A percentile compares a stretch with the other conserved stretches of the same genome.
Evolutionary conservation across 2,888 invertebrate genomes (phyloP).

Genomic region (Gastracanthus pulcherrimus): DNA sequence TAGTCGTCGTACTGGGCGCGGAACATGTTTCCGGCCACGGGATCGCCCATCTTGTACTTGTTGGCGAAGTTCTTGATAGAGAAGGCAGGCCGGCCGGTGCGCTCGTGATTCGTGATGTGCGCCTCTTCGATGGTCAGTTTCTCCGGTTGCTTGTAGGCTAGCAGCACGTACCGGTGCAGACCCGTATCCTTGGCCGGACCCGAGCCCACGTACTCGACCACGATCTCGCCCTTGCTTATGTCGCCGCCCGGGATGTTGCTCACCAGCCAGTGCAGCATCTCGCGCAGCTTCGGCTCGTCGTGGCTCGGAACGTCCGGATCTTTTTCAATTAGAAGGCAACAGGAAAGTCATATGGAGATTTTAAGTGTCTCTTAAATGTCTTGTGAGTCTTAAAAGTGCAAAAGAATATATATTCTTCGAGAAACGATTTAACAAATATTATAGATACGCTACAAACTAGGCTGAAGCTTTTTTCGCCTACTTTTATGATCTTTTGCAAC

Average conservation of each 20-base stretch:
- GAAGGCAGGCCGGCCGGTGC: slow-evolving; percentile 80
- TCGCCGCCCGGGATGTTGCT: slow-evolving; percentile 75
- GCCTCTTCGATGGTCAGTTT: slow-evolving; percentile 73
- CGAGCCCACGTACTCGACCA: slow-evolving; percentile 74
- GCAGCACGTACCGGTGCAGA: slow-evolving; percentile 73
- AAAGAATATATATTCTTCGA: too few species aligned
- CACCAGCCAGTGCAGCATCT: slow-evolving; percentile 75
- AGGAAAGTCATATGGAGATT: background rate
- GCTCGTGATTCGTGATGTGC: slow-evolving; percentile 69
- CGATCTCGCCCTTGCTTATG: slow-evolving; percentile 71
- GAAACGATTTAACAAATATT: too few species aligned
- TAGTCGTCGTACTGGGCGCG: slow-evolving; percentile 82
- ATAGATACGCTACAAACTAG: too few species aligned
- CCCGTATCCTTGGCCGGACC: slow-evolving; percentile 71
- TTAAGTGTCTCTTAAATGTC: too few species aligned
- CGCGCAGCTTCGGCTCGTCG: slow-evolving; percentile 69
- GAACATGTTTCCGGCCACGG: slow-evolving; percentile 81
- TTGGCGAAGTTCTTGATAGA: slow-evolving; percentile 80
- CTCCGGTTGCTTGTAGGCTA: slow-evolving; percentile 74
- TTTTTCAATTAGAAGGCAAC: too few species aligned
- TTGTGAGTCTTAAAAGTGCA: too few species aligned
- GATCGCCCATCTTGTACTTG: slow-evolving; percentile 80
- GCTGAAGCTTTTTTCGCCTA: too few species aligned
- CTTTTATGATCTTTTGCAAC: too few species aligned
- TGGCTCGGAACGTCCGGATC: slow-evolving; percentile 73